Evolutionary conservation across 2,888 invertebrate species (phyloP), one percentile per base, ranked within the genome.

Genomic region (Sarcophaga subvicina): DNA sequence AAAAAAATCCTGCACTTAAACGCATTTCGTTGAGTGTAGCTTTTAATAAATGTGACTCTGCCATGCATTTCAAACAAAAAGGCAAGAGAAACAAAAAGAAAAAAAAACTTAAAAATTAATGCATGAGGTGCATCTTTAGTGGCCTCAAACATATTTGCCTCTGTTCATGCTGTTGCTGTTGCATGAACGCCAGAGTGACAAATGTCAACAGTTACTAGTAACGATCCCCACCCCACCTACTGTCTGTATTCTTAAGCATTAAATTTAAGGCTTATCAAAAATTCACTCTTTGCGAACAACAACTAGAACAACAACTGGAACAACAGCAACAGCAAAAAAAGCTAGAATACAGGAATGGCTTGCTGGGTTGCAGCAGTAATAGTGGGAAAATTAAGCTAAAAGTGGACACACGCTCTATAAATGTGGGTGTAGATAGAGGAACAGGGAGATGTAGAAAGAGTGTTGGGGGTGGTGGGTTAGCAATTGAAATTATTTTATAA

Each of bases 151-250:
- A 54, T 54, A 14, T n/a, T 27, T 47, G 64, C 75, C 90, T 89
- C 90, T 90, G 90, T 90, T 89, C 89, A 89, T 90, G 62, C n/a
- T 63, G 22, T 45, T 62, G 90, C 88, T 90, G 90, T 89, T 90
- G 89, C 90, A 90, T 91, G 59, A 63, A 45, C 66, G 64, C 64
- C 54, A 78, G 10, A 20, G 69, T 75, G 69, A 66, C 80, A 91
- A 80, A 82, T 78, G 77, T 73, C 45, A 83, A 71, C 60, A 80
- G 17, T 75, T 71, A 82, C 59, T 80, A 45, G 45, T 17, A 17
- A 54, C 17, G 54, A 17, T 1, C 8, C 12, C 54, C 12, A 3
- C 54, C 0, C 49, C 14, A 14, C 49, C 14, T 49, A 37, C 8
- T 2, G 14, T 54, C 54, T 54, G 1, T 14, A 4, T 54, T 54